Evolutionary conservation across 2,113 vertebrate species (phyloP), one percentile per base, ranked within the genome.

Genomic region (Xyliphius kryptos): DNA sequence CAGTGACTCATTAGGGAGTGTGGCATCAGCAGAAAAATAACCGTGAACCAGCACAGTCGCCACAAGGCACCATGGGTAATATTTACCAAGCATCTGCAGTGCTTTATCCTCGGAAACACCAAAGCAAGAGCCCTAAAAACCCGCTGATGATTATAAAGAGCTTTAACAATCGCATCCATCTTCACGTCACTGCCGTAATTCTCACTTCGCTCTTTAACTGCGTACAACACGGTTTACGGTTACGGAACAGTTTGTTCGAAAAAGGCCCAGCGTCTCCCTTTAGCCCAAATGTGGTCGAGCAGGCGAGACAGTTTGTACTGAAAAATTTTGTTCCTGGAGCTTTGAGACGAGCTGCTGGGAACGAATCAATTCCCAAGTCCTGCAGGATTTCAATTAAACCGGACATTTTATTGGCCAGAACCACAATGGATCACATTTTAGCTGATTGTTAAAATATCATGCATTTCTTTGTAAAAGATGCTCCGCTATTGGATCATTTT

Each of bases 1-100:
- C 59, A 40, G 83, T 76, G 83, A 80, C 86, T 87, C 81, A 84
- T 86, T 85, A 86, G 66, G 58, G 68, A 49, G 61, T 19, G 62
- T 63, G 78, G 74, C 79, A 82, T 80, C 75, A 77, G 73, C 77
- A 78, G 56, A 73, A 78, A 77, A 79, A 76, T 77, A 73, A 46
- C 41, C 59, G 67, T 71, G 74, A 83, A 73, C 72, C 62, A 69
- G 71, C 69, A 75, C 74, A 74, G 71, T 62, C 73, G 62, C 70
- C 54, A 70, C 76, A 73, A n/a, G 59, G 81, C 73, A 77, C 75
- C 68, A 49, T 74, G 69, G 73, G 75, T 83, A 79, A 81, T 82
- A 81, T 82, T 80, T 82, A 76, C 63, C 72, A 71, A 62, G 72
- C 74, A 78, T 64, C 72, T 72, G 73, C 60, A 71, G 47, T 43